Percentiles rank a stretch among this genome's conserved stretches.
These are phyloP conservation scores for Astur gentilis DNA, from an alignment of 2,113 vertebrate genomes.

Conservation along the genomic window DNA sequence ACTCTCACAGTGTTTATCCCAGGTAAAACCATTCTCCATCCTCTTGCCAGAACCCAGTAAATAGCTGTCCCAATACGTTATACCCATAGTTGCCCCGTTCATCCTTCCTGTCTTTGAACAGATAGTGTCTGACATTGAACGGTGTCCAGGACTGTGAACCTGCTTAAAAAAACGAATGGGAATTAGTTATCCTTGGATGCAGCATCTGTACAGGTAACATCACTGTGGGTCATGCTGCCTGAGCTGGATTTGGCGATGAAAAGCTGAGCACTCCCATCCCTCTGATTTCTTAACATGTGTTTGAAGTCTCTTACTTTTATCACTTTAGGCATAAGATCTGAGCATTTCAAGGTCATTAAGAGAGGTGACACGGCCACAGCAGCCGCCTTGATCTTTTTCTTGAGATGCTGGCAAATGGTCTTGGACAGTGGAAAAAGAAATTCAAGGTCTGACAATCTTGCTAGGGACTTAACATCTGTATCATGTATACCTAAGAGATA, in stretches of 20 bases:
- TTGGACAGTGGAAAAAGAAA: neutral
- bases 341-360: neutral
- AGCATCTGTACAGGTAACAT: neutral
- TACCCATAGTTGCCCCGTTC: neutral
- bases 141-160: neutral
- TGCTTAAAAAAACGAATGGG: neutral
- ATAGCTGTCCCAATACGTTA: neutral
- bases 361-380: neutral
- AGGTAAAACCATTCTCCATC: neutral
- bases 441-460: neutral
- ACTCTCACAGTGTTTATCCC: neutral
- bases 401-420: neutral
- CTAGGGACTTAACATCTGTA: neutral
- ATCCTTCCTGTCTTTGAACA: accelerated
- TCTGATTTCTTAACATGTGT: neutral
- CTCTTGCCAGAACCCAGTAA: neutral
- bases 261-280: neutral
- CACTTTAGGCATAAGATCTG: neutral
- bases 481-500: neutral
- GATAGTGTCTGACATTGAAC: neutral
- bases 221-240: neutral
- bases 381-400: neutral
- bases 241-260: neutral
- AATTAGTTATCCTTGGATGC: neutral
- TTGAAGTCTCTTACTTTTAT: neutral